Evolutionary conservation across 1,140 invertebrate genomes (phyloP).

Genomic region (Bombus confusus): DNA sequence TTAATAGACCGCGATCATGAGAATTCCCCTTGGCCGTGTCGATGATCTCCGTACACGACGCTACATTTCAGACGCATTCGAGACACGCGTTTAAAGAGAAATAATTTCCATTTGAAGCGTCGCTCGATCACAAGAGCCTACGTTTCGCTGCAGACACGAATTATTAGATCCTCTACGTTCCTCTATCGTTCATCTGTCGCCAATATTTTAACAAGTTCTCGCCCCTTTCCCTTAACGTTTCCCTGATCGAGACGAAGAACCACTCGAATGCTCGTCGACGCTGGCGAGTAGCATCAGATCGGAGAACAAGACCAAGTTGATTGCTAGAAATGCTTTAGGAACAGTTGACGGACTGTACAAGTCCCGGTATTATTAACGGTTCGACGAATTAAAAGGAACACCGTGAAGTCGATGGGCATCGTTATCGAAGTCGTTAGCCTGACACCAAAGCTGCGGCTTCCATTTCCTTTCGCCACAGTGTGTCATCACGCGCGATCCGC

Average conservation of each 20-base stretch:
- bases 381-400: conserved; percentile 29
- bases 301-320: not conserved
- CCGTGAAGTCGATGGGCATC: conserved; percentile 24
- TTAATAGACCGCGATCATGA: not conserved
- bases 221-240: no score
- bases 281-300: no score
- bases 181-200: no score
- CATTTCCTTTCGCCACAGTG: conserved; percentile 15
- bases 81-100: no score
- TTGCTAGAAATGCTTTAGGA: not conserved
- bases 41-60: not conserved
- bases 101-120: no score
- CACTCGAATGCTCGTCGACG: no score
- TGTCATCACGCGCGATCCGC: conserved; percentile 9
- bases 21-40: not conserved
- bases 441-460: conserved; percentile 30
- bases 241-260: no score
- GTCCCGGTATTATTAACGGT: conserved; percentile 24
- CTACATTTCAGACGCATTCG: no score
- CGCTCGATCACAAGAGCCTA: no score
- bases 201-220: no score
- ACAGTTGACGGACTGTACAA: not conserved
- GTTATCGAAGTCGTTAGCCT: conserved; percentile 45
- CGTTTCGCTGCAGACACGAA: no score
- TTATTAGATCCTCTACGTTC: no score